These are phyloP conservation scores for Campoletis raptor DNA, from an alignment of 2,888 invertebrate genomes.

Conservation along the genomic window DNA sequence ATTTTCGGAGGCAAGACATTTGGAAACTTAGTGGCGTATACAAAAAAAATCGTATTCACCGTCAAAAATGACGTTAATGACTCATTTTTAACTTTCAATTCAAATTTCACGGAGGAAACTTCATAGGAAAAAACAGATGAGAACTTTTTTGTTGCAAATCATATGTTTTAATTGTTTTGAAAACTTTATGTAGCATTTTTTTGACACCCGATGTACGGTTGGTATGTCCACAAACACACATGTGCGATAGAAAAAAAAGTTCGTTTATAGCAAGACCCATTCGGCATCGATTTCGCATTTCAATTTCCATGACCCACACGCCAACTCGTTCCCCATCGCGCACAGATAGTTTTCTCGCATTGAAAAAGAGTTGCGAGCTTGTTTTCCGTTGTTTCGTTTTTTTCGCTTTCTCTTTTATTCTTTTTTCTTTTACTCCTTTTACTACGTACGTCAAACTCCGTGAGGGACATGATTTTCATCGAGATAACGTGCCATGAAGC, in stretches of 20 bases:
- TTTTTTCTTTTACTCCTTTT: slow-evolving; percentile 10
- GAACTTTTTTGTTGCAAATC: neutral
- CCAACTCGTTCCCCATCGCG: slow-evolving; percentile 1
- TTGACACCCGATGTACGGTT: neutral
- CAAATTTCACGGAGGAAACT: neutral
- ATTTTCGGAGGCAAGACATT: too few relatives aligned
- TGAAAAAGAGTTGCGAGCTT: slow-evolving; percentile 48
- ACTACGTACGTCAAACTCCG: neutral
- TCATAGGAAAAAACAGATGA: neutral
- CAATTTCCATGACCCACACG: slow-evolving; percentile 56
- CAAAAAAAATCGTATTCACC: neutral
- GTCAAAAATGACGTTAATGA: too few relatives aligned
- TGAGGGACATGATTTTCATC: slow-evolving; percentile 46
- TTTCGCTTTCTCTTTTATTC: slow-evolving; percentile 2
- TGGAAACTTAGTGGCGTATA: too few relatives aligned
- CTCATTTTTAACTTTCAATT: too few relatives aligned
- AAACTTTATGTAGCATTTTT: neutral
- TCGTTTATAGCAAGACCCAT: slow-evolving; percentile 44
- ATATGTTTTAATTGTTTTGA: neutral
- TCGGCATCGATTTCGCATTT: slow-evolving; percentile 68
- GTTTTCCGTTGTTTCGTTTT: slow-evolving; percentile 18
- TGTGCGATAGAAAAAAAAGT: slow-evolving; percentile 32
- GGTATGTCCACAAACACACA: neutral
- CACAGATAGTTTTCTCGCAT: slow-evolving; percentile 42
- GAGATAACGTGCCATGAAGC: slow-evolving; percentile 51